Base-by-base conservation (phyloP, 2,888 invertebrate genomes). In the Eurytoma adleriae region DNA sequence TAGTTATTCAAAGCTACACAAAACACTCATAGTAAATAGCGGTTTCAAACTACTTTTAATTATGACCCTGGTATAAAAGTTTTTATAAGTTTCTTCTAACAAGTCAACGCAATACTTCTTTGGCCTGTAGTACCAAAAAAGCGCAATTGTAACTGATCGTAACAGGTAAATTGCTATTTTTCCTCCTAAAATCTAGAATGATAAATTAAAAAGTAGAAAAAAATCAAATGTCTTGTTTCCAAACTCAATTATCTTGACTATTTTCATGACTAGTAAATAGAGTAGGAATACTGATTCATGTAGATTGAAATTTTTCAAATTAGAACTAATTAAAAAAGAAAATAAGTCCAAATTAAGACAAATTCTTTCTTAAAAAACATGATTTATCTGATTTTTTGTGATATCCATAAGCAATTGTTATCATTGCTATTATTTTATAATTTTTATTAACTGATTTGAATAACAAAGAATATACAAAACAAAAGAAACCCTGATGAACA, bases 11-110 rank as follows among this genome's bases (percentile, higher is more conserved):
- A 59, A 12, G 59, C n/a, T 16, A 0, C 16, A 50, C 68, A 50
- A 2, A 24, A n/a, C 24, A 16, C 5, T 71, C 30, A 59, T 18
- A 24, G 20, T 16, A 24, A 61, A 50, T 10, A 59, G 18, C 12
- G n/a, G 20, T 66, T 68, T 20, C 13, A 69, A 77, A 77, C 69
- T 77, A 64, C 64, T 40, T 64, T 56, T 70, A 64, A 77, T 70
- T 62, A 70, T 64, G 3, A 68, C 50, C 18, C 59, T 59, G n/a
- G 40, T 69, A 64, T 18, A 64, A 77, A 70, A 77, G 74, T 66
- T 74, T 30, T 14, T 59, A 59, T 30, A 54, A 54, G 10, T 30
- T 30, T 62, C 14, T 64, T 62, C 12, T 59, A n/a, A 18, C n/a
- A 24, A 14, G 40, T n/a, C 30, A 52, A 3, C 16, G 18, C 59